Evolutionary conservation across 2,797 vertebrate species (phyloP), one percentile per base, ranked within the genome.

Genomic region (Tadarida brasiliensis): DNA sequence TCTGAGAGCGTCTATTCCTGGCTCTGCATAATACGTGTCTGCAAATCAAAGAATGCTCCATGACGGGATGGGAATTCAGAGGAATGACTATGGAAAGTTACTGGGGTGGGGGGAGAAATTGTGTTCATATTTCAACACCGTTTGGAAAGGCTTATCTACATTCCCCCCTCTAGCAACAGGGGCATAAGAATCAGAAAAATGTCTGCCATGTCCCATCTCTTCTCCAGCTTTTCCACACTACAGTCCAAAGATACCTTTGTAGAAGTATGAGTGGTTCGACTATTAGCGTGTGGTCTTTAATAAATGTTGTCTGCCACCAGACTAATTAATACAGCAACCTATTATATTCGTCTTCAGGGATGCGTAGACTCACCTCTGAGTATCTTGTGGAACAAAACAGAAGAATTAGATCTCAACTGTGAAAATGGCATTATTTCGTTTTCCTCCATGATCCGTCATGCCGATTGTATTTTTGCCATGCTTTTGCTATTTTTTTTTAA

Each of bases 1-100:
- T 97, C 84, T 68, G 26, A 92, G 94, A 96, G 49, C 57, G 78
- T 94, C 63, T 39, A 30, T 87, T 88, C 85, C 89, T 73, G 33
- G 44, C 54, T 86, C 57, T 77, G n/a, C 24, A 91, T 84, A 89
- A 84, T 80, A 70, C 63, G 44, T 68, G 33, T 22, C 65, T 73
- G 77, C 44, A 91, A 94, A 95, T 95, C 86, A 94, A 92, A 96
- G 35, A 73, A 4, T 28, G 71, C 65, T 94, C 78, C 19, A 28
- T 28, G 76, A 51, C 17, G 59, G 67, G 90, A 85, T 82, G 30
- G 24, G 24, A 81, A 91, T 44, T 83, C 7, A 35, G 5, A 83
- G 44, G 76, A 91, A 87, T 47, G n/a, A 49, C 81, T 30, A 51
- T 24, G 39, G 26, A 94, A 91, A 87, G 84, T n/a, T 70, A 70